These are phyloP conservation scores for Charaxes varanes DNA, from an alignment of 1,140 invertebrate genomes.

Conservation along the genomic window DNA sequence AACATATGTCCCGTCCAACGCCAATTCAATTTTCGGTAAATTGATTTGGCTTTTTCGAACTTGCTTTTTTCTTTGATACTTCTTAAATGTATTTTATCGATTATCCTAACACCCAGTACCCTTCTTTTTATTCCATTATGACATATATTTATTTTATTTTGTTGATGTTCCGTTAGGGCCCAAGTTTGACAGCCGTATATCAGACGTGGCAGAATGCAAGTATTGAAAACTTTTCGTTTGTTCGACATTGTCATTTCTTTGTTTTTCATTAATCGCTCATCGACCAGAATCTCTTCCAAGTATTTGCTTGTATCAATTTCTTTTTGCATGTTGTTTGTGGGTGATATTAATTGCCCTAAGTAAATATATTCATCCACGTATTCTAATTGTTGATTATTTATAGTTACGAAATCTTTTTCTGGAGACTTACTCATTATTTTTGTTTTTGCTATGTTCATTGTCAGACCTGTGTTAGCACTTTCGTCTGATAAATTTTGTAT, in stretches of 20 bases:
- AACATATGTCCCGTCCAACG: too few species aligned
- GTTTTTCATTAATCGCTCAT: slow-evolving; percentile 3
- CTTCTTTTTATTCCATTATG: neutral
- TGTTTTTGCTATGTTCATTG: slow-evolving; percentile 22
- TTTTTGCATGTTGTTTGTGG: neutral
- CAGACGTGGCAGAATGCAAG: neutral
- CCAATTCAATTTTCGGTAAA: too few species aligned
- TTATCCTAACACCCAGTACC: neutral
- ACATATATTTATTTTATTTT: slow-evolving; percentile 5
- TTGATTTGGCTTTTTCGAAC: too few species aligned
- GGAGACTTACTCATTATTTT: slow-evolving; percentile 15
- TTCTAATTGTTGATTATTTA: slow-evolving; percentile 1
- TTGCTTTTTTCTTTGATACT: slow-evolving; percentile 1
- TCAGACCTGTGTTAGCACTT: slow-evolving; percentile 21
- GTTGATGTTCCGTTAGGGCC: slow-evolving; percentile 1
- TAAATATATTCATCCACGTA: neutral
- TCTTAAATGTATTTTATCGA: neutral
- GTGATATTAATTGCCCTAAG: neutral
- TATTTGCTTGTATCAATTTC: neutral
- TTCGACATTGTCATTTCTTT: slow-evolving; percentile 1
- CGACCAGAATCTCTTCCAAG: slow-evolving; percentile 2
- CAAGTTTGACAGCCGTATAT: slow-evolving; percentile 2
- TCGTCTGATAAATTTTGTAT: slow-evolving; percentile 21
- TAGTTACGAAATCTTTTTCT: neutral
- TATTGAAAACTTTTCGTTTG: slow-evolving; percentile 1